These are phyloP conservation scores for Neosilurus hyrtlii DNA, from an alignment of 2,797 vertebrate species.

Conservation along the genomic window DNA sequence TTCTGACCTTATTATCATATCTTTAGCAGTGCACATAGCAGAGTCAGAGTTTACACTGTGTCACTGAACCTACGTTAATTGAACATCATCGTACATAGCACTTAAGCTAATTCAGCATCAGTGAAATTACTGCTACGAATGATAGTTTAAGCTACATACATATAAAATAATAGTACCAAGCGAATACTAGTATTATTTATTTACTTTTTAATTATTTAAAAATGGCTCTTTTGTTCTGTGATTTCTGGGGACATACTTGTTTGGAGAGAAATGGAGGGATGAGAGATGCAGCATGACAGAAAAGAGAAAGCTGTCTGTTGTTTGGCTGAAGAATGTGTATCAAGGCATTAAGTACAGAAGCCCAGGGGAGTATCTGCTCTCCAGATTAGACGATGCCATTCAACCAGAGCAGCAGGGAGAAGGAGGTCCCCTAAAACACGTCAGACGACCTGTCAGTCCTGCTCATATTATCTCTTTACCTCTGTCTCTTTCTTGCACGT, in stretches of 20 bases:
- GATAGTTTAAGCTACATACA: not conserved
- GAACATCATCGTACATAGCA: not conserved
- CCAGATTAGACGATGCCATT: constrained; percentile 82
- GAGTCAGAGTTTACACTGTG: constrained; percentile 15
- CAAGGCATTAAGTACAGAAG: constrained; percentile 78
- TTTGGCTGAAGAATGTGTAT: constrained; percentile 67
- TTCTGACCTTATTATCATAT: constrained; percentile 40
- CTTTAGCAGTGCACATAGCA: constrained; percentile 30
- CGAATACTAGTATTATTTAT: not conserved
- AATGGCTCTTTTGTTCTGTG: not conserved
- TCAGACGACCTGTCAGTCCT: constrained; percentile 73
- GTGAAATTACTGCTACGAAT: not conserved
- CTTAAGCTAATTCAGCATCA: not conserved
- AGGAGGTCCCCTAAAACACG: constrained; percentile 70
- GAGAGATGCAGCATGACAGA: constrained; percentile 49
- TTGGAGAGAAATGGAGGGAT: constrained; percentile 37
- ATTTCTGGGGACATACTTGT: not conserved
- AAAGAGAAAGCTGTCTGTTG: constrained; percentile 13
- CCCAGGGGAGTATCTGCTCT: constrained; percentile 76
- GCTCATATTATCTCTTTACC: constrained; percentile 60
- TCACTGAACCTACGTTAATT: not conserved
- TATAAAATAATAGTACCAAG: not conserved
- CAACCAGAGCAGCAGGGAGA: constrained; percentile 59
- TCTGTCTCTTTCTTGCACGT: constrained; percentile 51
- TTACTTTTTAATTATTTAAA: not conserved